Base-by-base conservation (phyloP, 2,888 invertebrate species). In the Pachliopta kotzebuea region DNA sequence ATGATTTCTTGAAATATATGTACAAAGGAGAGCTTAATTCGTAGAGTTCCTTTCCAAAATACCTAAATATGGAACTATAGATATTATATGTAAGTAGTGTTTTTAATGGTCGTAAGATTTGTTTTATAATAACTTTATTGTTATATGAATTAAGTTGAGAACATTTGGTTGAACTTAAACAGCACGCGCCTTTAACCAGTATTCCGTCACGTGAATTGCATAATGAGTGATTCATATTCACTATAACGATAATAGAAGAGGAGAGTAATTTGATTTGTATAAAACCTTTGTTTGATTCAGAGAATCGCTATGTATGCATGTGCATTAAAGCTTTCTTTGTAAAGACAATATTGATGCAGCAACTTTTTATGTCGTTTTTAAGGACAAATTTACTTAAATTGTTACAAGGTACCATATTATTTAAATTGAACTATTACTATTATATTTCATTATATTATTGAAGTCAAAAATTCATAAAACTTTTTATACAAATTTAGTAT, bases 221-320 rank as follows among this genome's bases (percentile, higher is more conserved):
- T 65, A 68, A 68, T 63, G 37, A 26, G 37, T 59, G 63, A 63
- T 68, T 68, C 62, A 65, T 61, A 63, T 66, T 55, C 56, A 58
- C 54, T 45, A 54, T 6, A 58, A 49, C 55, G 49, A 59, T 58
- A n/a, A 54, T 59, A 17, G 26, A 62, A 21, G 60, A 60, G 56
- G 57, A 57, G 42, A 56, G 59, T 62, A 55, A 66, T 62, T 56
- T 37, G 60, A 60, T 63, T 56, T 60, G 62, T 20, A 62, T 53
- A 60, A 63, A 56, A 55, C 20, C 58, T 63, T 66, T 60, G 57
- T 68, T 29, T 59, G 50, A 31, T 53, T 58, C 61, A 57, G 45
- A n/a, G 64, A 58, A 61, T 54, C 29, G 18, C 57, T 62, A 49
- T 29, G 31, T 56, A 45, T 45, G 18, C 45, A 42, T 42, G 18